Evolutionary conservation across 2,797 vertebrate genomes (phyloP).

Genomic region (Garrulus glandarius): DNA sequence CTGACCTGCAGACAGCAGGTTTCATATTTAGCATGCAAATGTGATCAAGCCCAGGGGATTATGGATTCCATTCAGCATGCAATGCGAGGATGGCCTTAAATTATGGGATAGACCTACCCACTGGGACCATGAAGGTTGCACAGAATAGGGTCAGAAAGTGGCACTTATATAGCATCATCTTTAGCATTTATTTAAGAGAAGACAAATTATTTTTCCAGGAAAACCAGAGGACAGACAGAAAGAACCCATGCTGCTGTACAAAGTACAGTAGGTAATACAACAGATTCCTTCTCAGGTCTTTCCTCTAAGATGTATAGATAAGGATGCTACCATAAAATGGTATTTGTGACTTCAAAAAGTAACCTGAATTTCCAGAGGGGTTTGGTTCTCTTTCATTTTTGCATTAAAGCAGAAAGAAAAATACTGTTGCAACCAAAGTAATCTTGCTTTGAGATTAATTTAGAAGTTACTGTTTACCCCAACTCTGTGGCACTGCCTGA

Average conservation of each 20-base stretch:
- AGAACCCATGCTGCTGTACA: neutral
- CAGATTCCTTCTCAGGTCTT: neutral
- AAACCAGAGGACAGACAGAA: neutral
- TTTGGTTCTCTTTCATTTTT: neutral
- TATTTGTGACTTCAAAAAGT: neutral
- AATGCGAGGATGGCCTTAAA: neutral
- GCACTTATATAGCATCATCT: neutral
- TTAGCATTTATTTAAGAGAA: neutral
- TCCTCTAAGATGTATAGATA: neutral
- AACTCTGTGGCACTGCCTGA: neutral
- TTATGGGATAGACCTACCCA: neutral
- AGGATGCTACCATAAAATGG: neutral
- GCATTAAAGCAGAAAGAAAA: neutral
- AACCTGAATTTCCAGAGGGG: neutral
- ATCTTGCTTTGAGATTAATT: neutral
- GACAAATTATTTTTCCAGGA: neutral
- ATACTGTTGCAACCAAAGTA: neutral
- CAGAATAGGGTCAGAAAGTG: neutral
- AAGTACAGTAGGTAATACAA: neutral
- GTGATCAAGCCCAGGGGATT: neutral
- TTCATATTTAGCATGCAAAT: neutral
- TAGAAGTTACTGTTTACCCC: neutral
- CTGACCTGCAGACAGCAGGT: neutral
- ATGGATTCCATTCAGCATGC: neutral
- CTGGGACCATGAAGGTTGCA: neutral